These are phyloP conservation scores for Malaclemys terrapin DNA, from an alignment of 2,113 vertebrate genomes.

Conservation along the genomic window DNA sequence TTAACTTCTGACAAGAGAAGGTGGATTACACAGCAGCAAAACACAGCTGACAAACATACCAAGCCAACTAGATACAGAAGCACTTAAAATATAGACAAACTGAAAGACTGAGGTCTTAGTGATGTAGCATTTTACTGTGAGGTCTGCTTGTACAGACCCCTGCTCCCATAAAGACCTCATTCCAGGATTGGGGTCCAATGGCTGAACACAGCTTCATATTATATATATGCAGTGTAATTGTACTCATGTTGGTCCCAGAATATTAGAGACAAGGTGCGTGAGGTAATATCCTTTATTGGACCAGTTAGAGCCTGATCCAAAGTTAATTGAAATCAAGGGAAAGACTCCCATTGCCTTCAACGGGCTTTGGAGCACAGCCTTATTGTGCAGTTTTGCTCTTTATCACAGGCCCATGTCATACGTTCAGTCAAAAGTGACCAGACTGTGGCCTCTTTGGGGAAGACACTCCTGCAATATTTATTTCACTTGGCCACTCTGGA, in stretches of 20 bases:
- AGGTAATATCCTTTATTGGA: not conserved
- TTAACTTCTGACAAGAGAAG: not conserved
- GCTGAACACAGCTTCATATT: not conserved
- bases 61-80: not conserved
- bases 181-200: not conserved
- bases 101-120: not conserved
- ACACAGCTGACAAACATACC: not conserved
- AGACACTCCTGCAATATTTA: not conserved
- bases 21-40: not conserved
- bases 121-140: not conserved
- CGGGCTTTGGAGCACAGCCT: not conserved
- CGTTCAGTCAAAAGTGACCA: not conserved
- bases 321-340: not conserved
- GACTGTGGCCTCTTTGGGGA: not conserved
- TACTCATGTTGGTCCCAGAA: not conserved
- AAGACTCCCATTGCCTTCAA: not conserved
- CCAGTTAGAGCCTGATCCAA: not conserved
- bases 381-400: too few species aligned
- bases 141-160: not conserved
- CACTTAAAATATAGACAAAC: not conserved
- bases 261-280: not conserved
- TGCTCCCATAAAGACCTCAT: not conserved
- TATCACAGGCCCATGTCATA: not conserved
- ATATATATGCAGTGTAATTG: not conserved
- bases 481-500: not conserved